A percentile compares a stretch with the other conserved stretches of the same genome.
These are phyloP conservation scores for Dascyllus trimaculatus DNA, from an alignment of 2,113 vertebrate genomes.

Conservation along the genomic window DNA sequence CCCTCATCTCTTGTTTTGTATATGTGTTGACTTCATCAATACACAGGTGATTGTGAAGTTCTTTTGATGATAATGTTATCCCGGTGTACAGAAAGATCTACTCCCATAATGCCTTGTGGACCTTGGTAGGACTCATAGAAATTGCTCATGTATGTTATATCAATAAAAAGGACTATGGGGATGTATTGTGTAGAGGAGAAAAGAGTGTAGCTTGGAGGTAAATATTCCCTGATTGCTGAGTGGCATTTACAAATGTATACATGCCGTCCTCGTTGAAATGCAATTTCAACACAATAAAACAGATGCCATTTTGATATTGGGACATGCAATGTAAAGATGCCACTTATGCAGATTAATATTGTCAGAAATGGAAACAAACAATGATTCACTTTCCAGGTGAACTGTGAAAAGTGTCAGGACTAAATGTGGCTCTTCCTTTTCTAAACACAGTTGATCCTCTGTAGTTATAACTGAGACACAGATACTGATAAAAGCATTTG, in stretches of 20 bases:
- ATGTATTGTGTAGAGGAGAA: background rate
- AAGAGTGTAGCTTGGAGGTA: background rate
- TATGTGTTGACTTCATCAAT: slow-evolving; percentile 14
- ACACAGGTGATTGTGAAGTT: background rate
- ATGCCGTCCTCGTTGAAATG: background rate
- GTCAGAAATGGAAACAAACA: too few species aligned
- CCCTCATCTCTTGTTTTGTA: slow-evolving; percentile 5
- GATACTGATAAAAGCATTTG: too few species aligned
- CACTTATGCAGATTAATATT: too few species aligned
- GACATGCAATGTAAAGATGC: too few species aligned
- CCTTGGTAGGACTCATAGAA: background rate
- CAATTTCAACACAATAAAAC: too few species aligned
- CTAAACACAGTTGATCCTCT: too few species aligned
- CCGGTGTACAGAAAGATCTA: background rate
- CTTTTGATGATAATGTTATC: slow-evolving; percentile 10
- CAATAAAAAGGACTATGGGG: background rate
- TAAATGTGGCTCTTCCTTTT: too few species aligned
- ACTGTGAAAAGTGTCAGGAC: too few species aligned
- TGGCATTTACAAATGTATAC: background rate
- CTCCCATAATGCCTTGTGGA: background rate
- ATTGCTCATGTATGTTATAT: background rate
- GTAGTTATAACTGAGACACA: too few species aligned
- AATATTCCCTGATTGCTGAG: background rate
- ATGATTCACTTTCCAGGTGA: too few species aligned
- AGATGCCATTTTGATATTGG: too few species aligned